Percentiles rank a stretch among this genome's conserved stretches.
Conservation (phyloP, 2,888 invertebrate genomes). For the Nycteola revayana region DNA sequence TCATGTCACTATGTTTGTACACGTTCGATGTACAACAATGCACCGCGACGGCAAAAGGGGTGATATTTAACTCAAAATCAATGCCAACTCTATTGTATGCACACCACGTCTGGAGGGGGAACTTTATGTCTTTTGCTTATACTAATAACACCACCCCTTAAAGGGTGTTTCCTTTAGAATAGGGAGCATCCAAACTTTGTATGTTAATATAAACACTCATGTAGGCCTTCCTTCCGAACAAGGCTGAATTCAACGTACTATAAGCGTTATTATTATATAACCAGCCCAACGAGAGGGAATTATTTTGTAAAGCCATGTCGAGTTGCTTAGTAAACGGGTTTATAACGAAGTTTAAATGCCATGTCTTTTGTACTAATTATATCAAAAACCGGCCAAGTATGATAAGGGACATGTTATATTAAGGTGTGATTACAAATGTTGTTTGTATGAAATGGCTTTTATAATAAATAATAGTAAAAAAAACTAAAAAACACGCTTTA, state of each 20-base stretch:
- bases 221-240: constrained; percentile 64
- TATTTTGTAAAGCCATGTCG: constrained; percentile 36
- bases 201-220: constrained; percentile 76
- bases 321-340: constrained; percentile 39
- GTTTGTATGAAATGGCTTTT: too few species aligned
- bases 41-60: constrained; percentile 58
- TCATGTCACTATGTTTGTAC: constrained; percentile 68
- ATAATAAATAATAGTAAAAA: too few species aligned
- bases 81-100: constrained; percentile 75
- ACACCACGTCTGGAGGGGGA: constrained; percentile 66
- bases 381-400: constrained; percentile 14
- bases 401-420: constrained; percentile 2
- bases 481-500: too few species aligned
- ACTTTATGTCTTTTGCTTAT: constrained; percentile 75
- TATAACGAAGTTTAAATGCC: constrained; percentile 20
- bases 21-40: constrained; percentile 47
- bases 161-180: constrained; percentile 67
- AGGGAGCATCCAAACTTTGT: constrained; percentile 67
- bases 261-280: constrained; percentile 61
- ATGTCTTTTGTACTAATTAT: constrained; percentile 21
- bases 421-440: background rate
- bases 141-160: constrained; percentile 74
- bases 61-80: constrained; percentile 77
- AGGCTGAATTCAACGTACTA: constrained; percentile 61
- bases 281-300: constrained; percentile 45